A percentile compares a stretch with the other conserved stretches of the same genome.
These are phyloP conservation scores for Sinonovacula constricta DNA, from an alignment of 1,140 invertebrate genomes.

Conservation along the genomic window DNA sequence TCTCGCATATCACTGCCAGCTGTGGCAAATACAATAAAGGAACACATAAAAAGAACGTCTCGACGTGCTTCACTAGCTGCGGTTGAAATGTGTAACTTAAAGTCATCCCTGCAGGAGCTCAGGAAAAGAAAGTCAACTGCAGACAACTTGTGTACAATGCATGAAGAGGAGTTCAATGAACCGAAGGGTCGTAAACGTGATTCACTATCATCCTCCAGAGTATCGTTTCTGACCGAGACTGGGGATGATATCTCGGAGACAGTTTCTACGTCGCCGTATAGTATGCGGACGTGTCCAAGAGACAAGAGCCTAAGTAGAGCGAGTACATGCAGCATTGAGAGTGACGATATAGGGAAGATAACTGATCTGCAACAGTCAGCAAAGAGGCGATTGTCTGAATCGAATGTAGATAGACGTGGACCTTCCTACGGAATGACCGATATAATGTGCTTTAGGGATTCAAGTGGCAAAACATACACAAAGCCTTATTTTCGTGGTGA, in stretches of 20 bases:
- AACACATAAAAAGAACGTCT: conserved; percentile 26
- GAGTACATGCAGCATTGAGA: conserved; percentile 14
- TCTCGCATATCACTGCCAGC: conserved; percentile 24
- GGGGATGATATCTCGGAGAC: conserved; percentile 22
- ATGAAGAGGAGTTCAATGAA: conserved; percentile 26
- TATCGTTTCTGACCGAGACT: conserved; percentile 24
- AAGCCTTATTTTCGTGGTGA: too few relatives aligned
- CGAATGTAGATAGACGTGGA: conserved; percentile 18
- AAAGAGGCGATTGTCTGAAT: conserved; percentile 39
- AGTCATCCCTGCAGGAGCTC: conserved; percentile 16
- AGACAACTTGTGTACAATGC: conserved; percentile 41
- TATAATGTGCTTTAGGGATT: not conserved
- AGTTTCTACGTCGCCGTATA: conserved; percentile 11
- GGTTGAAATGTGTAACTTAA: conserved; percentile 15
- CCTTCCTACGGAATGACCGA: not conserved
- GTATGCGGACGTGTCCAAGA: conserved; percentile 9
- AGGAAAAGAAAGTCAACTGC: conserved; percentile 5
- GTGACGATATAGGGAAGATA: conserved; percentile 17
- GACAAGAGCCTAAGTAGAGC: conserved; percentile 13
- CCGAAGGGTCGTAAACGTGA: conserved; percentile 1
- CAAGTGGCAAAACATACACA: not conserved
- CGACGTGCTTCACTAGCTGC: conserved; percentile 33
- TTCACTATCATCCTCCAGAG: conserved; percentile 22
- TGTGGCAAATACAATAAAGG: conserved; percentile 35
- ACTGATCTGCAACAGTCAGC: conserved; percentile 27